phyloP scores from a whole-genome alignment of 1,140 invertebrate species.

The Proctacanthus coquilletti region DNA sequence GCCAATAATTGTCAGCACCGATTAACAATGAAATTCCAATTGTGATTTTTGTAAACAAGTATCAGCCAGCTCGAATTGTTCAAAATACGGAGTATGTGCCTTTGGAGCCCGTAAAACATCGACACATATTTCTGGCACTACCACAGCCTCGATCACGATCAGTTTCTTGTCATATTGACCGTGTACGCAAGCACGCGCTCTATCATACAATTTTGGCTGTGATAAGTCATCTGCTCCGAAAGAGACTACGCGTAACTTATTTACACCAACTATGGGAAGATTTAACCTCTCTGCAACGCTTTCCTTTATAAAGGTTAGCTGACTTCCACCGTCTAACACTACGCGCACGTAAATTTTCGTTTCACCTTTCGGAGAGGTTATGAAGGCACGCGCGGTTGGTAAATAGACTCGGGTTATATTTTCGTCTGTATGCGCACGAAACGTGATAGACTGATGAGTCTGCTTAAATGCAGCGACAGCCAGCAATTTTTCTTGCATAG shows the following conservation, averaged over 20 bases:
- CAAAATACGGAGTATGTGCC: neutral
- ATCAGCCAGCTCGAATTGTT: too few relatives aligned
- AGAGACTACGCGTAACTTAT: neutral
- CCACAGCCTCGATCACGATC: neutral
- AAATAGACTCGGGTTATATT: too few relatives aligned
- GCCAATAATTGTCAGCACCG: too few relatives aligned
- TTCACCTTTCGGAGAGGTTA: too few relatives aligned
- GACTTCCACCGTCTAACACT: neutral
- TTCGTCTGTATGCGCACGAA: too few relatives aligned
- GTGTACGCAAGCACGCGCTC: too few relatives aligned
- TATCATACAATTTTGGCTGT: too few relatives aligned
- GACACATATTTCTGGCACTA: neutral
- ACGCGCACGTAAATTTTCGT: neutral
- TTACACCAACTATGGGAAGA: neutral
- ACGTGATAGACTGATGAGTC: too few relatives aligned
- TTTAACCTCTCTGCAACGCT: neutral
- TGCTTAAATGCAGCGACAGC: neutral
- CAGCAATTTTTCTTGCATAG: neutral
- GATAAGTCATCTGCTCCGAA: too few relatives aligned
- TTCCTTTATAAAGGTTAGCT: neutral
- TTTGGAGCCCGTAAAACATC: neutral
- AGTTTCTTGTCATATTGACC: neutral
- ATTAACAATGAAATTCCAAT: too few relatives aligned
- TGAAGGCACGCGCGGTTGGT: too few relatives aligned
- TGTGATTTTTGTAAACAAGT: too few relatives aligned